phyloP scores from a whole-genome alignment of 1,140 invertebrate species.

The Centruroides vittatus region DNA sequence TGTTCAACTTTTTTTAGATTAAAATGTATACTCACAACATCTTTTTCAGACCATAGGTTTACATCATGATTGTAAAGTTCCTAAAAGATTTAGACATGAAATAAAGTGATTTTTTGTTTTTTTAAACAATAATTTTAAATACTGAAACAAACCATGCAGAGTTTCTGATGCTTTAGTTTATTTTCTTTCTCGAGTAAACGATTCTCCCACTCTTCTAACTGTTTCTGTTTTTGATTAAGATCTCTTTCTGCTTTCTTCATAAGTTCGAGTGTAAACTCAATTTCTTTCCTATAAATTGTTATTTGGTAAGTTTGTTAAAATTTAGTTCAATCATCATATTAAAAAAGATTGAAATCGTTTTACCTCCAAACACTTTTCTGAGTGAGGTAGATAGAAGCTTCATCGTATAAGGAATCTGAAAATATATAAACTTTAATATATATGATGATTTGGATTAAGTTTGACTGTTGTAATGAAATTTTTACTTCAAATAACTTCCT shows the following conservation, averaged over 20 bases:
- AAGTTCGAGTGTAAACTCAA: conserved; percentile 27
- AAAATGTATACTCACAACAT: conserved; percentile 27
- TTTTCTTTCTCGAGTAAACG: conserved; percentile 30
- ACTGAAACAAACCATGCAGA: too few species aligned
- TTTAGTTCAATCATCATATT: background rate
- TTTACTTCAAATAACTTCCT: too few species aligned
- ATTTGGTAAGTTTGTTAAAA: background rate
- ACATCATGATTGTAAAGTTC: conserved; percentile 19
- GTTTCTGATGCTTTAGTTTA: conserved; percentile 23
- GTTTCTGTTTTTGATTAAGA: conserved; percentile 28
- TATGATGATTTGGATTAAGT: too few species aligned
- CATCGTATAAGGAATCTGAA: conserved; percentile 11
- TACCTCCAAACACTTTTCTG: conserved; percentile 14
- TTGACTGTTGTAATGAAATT: too few species aligned
- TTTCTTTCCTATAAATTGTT: conserved; percentile 25
- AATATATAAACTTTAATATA: too few species aligned
- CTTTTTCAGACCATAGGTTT: conserved; percentile 31
- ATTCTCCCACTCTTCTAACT: conserved; percentile 28
- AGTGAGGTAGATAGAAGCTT: conserved; percentile 12
- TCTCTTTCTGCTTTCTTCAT: conserved; percentile 30
- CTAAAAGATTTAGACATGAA: too few species aligned
- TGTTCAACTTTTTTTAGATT: background rate
- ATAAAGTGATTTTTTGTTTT: too few species aligned
- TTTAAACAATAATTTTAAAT: too few species aligned
- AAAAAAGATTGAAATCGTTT: background rate